Percentiles rank a stretch among this genome's conserved stretches.
Conservation (phyloP, 2,113 vertebrate species). For the Paratilapia polleni region DNA sequence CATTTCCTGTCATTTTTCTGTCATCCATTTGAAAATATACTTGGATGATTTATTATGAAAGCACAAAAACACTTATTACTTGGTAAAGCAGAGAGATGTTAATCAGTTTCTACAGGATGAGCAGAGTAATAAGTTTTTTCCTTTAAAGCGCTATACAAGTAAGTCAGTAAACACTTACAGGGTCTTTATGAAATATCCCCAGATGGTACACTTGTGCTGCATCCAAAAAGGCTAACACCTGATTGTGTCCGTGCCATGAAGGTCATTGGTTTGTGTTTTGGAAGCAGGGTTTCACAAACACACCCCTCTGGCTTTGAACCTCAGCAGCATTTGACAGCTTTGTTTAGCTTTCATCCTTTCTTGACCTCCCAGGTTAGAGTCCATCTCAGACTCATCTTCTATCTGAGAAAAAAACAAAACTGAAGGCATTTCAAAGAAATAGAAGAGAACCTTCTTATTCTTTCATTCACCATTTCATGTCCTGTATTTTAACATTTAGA, state of each 20-base stretch:
- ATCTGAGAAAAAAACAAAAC: too few relatives aligned
- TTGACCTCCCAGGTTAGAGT: neutral
- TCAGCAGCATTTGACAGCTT: neutral
- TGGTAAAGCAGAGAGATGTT: too few relatives aligned
- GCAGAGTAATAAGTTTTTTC: fast-evolving
- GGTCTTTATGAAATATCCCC: neutral
- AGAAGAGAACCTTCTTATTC: too few relatives aligned
- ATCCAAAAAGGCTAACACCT: neutral
- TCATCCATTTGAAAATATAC: too few relatives aligned
- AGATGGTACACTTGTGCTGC: neutral
- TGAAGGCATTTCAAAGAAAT: too few relatives aligned
- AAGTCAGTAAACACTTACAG: neutral
- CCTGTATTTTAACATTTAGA: neutral
- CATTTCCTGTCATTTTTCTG: too few relatives aligned
- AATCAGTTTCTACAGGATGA: too few relatives aligned
- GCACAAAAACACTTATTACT: too few relatives aligned
- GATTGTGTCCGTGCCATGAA: neutral
- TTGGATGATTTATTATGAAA: too few relatives aligned
- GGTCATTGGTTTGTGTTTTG: neutral
- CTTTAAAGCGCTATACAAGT: neutral
- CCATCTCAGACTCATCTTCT: too few relatives aligned
- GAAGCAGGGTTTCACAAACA: neutral
- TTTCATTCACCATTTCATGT: neutral
- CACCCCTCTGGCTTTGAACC: neutral
- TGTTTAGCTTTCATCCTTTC: neutral